phyloP scores from a whole-genome alignment of 2,888 invertebrate species.

The Caenorhabditis sp. region DNA sequence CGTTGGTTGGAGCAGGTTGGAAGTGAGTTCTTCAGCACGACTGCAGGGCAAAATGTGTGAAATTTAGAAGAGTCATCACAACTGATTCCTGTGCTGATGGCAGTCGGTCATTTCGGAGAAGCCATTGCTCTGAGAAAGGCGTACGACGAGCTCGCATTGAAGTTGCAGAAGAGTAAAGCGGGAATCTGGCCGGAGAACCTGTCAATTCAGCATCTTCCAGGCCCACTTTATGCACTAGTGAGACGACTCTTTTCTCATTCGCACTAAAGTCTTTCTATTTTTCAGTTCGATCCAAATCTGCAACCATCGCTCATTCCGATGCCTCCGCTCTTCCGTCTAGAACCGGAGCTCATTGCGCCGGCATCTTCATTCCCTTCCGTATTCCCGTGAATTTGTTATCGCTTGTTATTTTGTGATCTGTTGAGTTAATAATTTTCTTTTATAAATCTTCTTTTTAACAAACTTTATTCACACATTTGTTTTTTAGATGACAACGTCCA shows the following conservation, averaged over 20 bases:
- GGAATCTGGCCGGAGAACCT: slow-evolving; percentile 70
- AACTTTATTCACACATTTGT: too few relatives aligned
- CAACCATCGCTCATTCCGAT: slow-evolving; percentile 43
- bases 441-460: slow-evolving; percentile 3
- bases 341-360: slow-evolving; percentile 42
- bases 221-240: slow-evolving; percentile 71
- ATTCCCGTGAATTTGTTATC: slow-evolving; percentile 17
- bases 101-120: slow-evolving; percentile 49
- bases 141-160: slow-evolving; percentile 31
- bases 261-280: neutral
- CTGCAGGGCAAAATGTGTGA: neutral
- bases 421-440: slow-evolving; percentile 1
- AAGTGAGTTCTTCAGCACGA: slow-evolving; percentile 36
- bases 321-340: slow-evolving; percentile 43
- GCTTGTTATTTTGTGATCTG: slow-evolving; percentile 3
- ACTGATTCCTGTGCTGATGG: slow-evolving; percentile 66
- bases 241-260: neutral
- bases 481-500: too few relatives aligned
- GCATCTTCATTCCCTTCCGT: slow-evolving; percentile 1
- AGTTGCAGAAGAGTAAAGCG: slow-evolving; percentile 27
- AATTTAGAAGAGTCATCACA: slow-evolving; percentile 61
- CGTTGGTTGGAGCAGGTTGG: slow-evolving; percentile 42
- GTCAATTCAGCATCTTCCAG: slow-evolving; percentile 67
- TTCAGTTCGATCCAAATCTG: slow-evolving; percentile 41
- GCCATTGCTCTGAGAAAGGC: slow-evolving; percentile 52